Evolutionary conservation across 2,888 invertebrate genomes (phyloP), one percentile per base, ranked within the genome.

Genomic region (Chirona hameri): DNA sequence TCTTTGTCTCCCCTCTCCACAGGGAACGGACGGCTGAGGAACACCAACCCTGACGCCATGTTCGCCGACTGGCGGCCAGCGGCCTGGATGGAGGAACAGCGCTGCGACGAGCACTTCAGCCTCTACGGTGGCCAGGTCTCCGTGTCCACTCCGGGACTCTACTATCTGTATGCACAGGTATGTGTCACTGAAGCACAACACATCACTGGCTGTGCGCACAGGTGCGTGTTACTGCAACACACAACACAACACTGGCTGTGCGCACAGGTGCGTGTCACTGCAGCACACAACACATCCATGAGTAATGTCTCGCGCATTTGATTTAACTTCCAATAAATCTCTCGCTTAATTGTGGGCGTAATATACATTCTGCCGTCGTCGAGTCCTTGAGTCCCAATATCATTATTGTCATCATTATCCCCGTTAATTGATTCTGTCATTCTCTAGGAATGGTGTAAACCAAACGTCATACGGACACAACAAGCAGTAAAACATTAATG

Each of bases 51-150:
- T 0, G 91, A 91, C 85, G 91, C 91, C 21, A 88, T 91, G 15
- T 93, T 92, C 87, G 90, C 91, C 85, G 91, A 92, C 86, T 93
- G 93, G 93, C 90, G 90, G 86, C 89, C 92, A 0, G 89, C 91
- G 15, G 88, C 90, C 29, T 93, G 92, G 93, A 92, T 92, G 69
- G 86, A 88, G 55, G 89, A 90, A 82, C 89, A 91, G 2, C 91
- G 91, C 0, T 91, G 91, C 89, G 90, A 91, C 82, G 89, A 90
- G 27, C 90, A 92, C 84, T 93, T 93, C 83, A 89, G 89, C 79
- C 89, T 92, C 0, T 87, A 90, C 76, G 90, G 90, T 83, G 94
- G 94, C 0, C 90, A 91, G 82, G 88, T 94, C 0, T 92, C 91
- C 21, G 91, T 94, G 0, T 91, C 91, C 85, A 92, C 93, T 85